These are phyloP conservation scores for Acronicta alni DNA, from an alignment of 2,888 invertebrate genomes.

Conservation along the genomic window DNA sequence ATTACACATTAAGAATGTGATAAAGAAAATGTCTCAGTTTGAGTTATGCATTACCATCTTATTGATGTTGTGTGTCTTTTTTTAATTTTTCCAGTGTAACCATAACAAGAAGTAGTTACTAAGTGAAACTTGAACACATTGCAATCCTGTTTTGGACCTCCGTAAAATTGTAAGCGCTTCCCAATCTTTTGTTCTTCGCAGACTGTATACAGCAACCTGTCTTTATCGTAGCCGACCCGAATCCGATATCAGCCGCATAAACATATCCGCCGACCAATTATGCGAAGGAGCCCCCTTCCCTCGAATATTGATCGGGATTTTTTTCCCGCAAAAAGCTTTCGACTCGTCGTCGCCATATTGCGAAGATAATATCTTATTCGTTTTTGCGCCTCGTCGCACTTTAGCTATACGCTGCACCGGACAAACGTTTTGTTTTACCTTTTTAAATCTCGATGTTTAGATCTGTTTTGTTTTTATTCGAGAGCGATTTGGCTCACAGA, in stretches of 20 bases:
- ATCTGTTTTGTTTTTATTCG: conserved; percentile 39
- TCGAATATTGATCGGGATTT: conserved; percentile 85
- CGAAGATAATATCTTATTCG: conserved; percentile 76
- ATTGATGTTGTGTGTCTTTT: too few species aligned
- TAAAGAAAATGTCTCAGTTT: too few species aligned
- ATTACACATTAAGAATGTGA: too few species aligned
- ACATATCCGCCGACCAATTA: conserved; percentile 81
- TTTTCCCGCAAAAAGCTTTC: conserved; percentile 75
- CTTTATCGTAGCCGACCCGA: conserved; percentile 54
- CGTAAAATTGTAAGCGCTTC: conserved; percentile 52
- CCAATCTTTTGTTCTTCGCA: conserved; percentile 60
- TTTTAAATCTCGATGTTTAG: conserved; percentile 42
- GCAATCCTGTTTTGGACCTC: conserved; percentile 13
- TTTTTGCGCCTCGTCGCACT: conserved; percentile 68
- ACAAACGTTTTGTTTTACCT: conserved; percentile 59
- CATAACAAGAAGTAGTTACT: too few species aligned
- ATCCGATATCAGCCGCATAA: conserved; percentile 74
- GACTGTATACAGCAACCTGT: conserved; percentile 63
- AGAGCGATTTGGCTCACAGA: conserved; percentile 14
- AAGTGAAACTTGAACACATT: conserved; percentile 2
- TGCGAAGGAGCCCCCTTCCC: conserved; percentile 69
- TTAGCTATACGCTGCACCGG: conserved; percentile 66
- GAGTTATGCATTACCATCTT: too few species aligned
- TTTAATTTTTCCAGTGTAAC: too few species aligned
- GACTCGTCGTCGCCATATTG: conserved; percentile 76